Percentiles rank a stretch among this genome's conserved stretches.
phyloP scores from a whole-genome alignment of 2,888 invertebrate species.

The Trichopoda pennipes region DNA sequence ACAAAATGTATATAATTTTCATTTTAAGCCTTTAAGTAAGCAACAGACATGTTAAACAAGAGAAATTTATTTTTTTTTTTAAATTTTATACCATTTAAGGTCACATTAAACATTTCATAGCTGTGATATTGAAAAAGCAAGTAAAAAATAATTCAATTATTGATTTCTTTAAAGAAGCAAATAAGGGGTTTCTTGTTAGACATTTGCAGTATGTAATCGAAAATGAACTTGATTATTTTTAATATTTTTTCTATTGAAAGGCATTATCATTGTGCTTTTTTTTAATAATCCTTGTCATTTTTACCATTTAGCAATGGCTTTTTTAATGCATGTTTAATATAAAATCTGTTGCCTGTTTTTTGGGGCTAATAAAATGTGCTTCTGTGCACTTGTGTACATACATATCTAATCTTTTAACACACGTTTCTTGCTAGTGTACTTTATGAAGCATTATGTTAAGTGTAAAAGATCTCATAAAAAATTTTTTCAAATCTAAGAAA shows the following conservation, averaged over 20 bases:
- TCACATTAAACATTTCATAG: conserved; percentile 23
- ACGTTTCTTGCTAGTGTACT: conserved; percentile 14
- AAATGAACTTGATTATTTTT: too few species aligned
- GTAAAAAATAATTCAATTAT: background rate
- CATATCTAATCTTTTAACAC: conserved; percentile 28
- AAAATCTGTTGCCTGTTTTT: conserved; percentile 50
- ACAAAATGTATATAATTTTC: background rate
- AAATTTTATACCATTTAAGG: conserved; percentile 19
- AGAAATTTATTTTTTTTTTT: conserved; percentile 5
- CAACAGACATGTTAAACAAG: conserved; percentile 33
- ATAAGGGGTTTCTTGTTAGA: too few species aligned
- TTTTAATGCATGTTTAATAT: background rate
- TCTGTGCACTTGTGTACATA: background rate
- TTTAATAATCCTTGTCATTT: background rate
- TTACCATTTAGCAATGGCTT: background rate
- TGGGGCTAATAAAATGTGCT: conserved; percentile 32
- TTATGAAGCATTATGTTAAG: background rate
- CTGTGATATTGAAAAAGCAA: background rate
- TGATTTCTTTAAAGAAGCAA: too few species aligned
- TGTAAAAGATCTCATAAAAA: background rate
- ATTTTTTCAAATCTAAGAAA: background rate
- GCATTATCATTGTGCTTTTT: background rate
- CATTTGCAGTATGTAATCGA: too few species aligned
- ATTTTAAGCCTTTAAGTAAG: conserved; percentile 43
- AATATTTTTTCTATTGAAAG: too few species aligned